phyloP scores from a whole-genome alignment of 2,113 vertebrate species.

The Sterrhoptilus dennistouni region DNA sequence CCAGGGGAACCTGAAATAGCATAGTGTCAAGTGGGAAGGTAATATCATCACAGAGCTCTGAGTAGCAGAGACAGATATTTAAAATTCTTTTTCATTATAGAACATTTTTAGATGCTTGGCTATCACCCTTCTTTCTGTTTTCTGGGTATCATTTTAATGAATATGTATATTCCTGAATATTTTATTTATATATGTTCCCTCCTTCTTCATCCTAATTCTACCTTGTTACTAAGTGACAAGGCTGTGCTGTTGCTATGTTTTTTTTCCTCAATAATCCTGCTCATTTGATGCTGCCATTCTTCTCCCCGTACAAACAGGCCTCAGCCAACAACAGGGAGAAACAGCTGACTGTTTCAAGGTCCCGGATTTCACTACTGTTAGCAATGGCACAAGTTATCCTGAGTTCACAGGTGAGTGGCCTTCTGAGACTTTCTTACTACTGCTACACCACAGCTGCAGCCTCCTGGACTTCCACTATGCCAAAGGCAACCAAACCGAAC shows the following conservation, averaged over 20 bases:
- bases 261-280: not conserved
- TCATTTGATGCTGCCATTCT: not conserved
- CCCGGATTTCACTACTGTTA: not conserved
- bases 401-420: not conserved
- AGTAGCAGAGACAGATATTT: slow-evolving; percentile 25
- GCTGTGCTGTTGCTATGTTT: slow-evolving; percentile 29
- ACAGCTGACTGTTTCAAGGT: not conserved
- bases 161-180: slow-evolving; percentile 39
- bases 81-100: slow-evolving; percentile 40
- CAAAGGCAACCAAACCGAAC: not conserved
- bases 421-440: not conserved
- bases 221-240: slow-evolving; percentile 24
- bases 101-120: not conserved
- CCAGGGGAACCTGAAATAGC: slow-evolving; percentile 48
- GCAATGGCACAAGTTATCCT: not conserved
- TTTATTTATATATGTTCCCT: slow-evolving; percentile 34
- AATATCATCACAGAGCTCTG: slow-evolving; percentile 12
- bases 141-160: slow-evolving; percentile 27
- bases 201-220: slow-evolving; percentile 17
- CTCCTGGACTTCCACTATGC: not conserved
- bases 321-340: not conserved
- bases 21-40: slow-evolving; percentile 5
- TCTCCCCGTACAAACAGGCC: not conserved
- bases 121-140: not conserved
- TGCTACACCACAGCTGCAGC: not conserved